Evolutionary conservation across 2,113 vertebrate genomes (phyloP), one percentile per base, ranked within the genome.

Genomic region (Lynx canadensis): DNA sequence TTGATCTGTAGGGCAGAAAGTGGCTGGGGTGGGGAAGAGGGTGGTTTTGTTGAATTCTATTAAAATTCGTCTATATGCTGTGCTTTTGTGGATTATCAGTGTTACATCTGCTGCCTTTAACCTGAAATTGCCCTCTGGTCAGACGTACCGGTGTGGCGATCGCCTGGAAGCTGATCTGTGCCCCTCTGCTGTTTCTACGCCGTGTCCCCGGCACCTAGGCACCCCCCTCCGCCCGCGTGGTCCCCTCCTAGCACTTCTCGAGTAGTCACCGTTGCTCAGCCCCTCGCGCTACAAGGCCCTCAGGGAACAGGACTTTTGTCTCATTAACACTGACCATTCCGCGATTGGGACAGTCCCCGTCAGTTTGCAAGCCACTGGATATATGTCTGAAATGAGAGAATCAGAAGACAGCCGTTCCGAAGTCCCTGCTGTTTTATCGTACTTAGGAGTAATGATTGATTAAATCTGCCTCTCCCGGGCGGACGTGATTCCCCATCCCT

Each of bases 71-170:
- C 8, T 41, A 14, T 2, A 2, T 21, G 15, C 15, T 1, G 2
- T 4, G 38, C 19, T 15, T 38, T 29, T 57, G 41, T 9, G 25
- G 36, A 66, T 25, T 9, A 80, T 14, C 36, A 12, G 15, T 36
- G n/a, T 45, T 73, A 48, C 3, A 27, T 45, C 45, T 0, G 15
- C 48, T 33, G 27, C 31, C 60, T 74, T 69, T 23, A 48, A 18
- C 6, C 7, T 60, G 4, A 16, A 65, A 19, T 50, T 48, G 27
- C 21, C 48, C 38, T 16, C 41, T 16, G 23, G 6, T 7, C 5
- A 1, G 5, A n/a, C 12, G 3, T 27, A 5, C 23, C 5, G 4
- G 3, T 8, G 11, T 50, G 33, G 10, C 25, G 12, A 7, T 29
- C 25, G n/a, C 27, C 76, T 31, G 3, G 23, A 73, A 19, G 21